These are phyloP conservation scores for Chlamydotis undulata DNA, from an alignment of 2,113 vertebrate species.

Conservation along the genomic window DNA sequence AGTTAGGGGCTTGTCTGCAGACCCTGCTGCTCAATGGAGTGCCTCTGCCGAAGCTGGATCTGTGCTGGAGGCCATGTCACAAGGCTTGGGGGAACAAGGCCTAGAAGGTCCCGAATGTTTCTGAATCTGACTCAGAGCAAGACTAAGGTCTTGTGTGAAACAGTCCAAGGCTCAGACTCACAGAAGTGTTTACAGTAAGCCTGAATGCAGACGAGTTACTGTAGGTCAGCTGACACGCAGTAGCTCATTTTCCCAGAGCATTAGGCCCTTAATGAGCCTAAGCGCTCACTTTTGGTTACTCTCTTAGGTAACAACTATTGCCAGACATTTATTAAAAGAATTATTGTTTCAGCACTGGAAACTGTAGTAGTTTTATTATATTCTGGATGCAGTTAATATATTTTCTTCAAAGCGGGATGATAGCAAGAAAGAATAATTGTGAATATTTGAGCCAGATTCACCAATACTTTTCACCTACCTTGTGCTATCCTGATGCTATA, in stretches of 20 bases:
- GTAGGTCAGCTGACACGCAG: not conserved
- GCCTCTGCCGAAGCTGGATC: not conserved
- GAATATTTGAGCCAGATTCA: not conserved
- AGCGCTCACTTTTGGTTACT: not conserved
- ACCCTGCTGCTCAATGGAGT: not conserved
- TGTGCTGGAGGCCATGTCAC: fast-evolving
- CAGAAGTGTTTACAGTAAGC: not conserved
- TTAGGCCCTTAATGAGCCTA: not conserved
- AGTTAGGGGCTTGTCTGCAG: not conserved
- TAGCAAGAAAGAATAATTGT: not conserved
- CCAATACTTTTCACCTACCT: not conserved
- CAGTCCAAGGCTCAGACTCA: not conserved
- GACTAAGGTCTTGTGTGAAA: not conserved
- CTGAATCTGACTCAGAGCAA: too few relatives aligned
- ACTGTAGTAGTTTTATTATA: not conserved
- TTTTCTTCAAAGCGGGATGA: not conserved
- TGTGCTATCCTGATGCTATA: not conserved
- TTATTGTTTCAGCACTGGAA: not conserved
- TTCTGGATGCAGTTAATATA: not conserved
- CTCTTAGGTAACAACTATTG: not conserved
- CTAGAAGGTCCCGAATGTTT: not conserved
- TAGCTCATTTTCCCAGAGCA: not conserved
- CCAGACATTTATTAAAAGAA: not conserved
- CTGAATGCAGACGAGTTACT: not conserved
- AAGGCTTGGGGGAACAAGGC: not conserved